phyloP scores from a whole-genome alignment of 2,888 invertebrate species.

The Masnerella sp. region DNA sequence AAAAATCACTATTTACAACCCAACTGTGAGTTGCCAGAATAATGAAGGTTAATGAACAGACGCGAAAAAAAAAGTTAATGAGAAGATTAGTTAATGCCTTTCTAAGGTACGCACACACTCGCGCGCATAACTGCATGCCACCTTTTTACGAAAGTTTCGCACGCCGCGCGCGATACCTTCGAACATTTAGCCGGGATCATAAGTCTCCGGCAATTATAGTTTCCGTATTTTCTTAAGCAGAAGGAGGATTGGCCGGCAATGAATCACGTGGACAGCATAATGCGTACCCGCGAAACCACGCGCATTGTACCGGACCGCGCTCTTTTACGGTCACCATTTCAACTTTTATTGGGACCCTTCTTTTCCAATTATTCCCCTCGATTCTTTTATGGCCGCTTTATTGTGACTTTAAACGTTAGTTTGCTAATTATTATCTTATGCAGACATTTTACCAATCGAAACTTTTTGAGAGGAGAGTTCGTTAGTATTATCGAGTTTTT shows the following conservation, averaged over 20 bases:
- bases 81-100: conserved; percentile 53
- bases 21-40: conserved; percentile 23
- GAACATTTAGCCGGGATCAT: conserved; percentile 66
- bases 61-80: conserved; percentile 59
- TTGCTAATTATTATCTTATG: no score
- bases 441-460: no score
- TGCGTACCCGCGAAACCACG: conserved; percentile 46
- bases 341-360: conserved; percentile 37
- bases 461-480: no score
- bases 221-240: conserved; percentile 72
- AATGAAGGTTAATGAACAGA: conserved; percentile 56
- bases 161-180: conserved; percentile 50
- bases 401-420: conserved; percentile 22
- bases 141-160: conserved; percentile 61
- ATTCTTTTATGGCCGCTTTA: conserved; percentile 23
- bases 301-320: conserved; percentile 39
- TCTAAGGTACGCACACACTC: conserved; percentile 35
- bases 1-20: conserved; percentile 34
- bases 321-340: conserved; percentile 44
- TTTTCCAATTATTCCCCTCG: conserved; percentile 29
- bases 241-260: conserved; percentile 69
- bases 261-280: conserved; percentile 72
- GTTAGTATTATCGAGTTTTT: no score
- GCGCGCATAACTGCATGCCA: conserved; percentile 48
- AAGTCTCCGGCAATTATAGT: conserved; percentile 75